Percentiles rank a stretch among this genome's conserved stretches.
Evolutionary conservation across 1,140 invertebrate genomes (phyloP).

Genomic region (Dufourea novaeangliae): DNA sequence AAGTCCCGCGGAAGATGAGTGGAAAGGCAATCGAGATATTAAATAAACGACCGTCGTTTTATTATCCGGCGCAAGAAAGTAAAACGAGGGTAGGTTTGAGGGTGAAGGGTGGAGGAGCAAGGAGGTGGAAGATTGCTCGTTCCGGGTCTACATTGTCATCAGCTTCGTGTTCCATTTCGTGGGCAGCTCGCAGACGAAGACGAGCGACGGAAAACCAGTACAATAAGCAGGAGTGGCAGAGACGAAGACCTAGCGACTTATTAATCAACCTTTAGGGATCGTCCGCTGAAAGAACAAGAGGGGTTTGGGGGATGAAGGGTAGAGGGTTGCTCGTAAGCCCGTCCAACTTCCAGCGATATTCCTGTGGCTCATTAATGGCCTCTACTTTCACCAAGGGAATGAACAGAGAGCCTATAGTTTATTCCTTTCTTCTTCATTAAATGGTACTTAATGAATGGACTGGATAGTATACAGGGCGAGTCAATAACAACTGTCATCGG

Average conservation of each 20-base stretch:
- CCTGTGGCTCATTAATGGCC: constrained; percentile 17
- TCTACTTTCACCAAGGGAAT: background rate
- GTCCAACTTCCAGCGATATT: constrained; percentile 24
- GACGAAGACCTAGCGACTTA: constrained; percentile 39
- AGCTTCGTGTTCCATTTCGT: constrained; percentile 27
- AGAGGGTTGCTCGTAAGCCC: background rate
- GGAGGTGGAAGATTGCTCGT: constrained; percentile 15
- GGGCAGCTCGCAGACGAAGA: constrained; percentile 15
- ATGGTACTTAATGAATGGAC: background rate
- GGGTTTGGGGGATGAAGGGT: background rate
- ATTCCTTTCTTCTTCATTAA: too few species aligned
- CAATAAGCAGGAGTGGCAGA: constrained; percentile 20
- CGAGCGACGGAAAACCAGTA: background rate
- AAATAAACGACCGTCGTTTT: constrained; percentile 26
- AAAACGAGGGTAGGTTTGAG: background rate
- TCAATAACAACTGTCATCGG: too few species aligned
- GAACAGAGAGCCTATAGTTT: background rate
- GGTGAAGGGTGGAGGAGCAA: background rate
- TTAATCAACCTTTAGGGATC: constrained; percentile 43
- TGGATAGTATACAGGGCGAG: too few species aligned
- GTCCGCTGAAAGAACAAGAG: constrained; percentile 11
- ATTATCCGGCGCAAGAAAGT: constrained; percentile 20
- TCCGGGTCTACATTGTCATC: constrained; percentile 17
- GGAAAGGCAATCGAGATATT: constrained; percentile 20
- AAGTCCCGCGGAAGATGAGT: background rate